A percentile compares a stretch with the other conserved stretches of the same genome.
phyloP scores from a whole-genome alignment of 2,113 vertebrate genomes.

The Chelonoidis abingdonii region DNA sequence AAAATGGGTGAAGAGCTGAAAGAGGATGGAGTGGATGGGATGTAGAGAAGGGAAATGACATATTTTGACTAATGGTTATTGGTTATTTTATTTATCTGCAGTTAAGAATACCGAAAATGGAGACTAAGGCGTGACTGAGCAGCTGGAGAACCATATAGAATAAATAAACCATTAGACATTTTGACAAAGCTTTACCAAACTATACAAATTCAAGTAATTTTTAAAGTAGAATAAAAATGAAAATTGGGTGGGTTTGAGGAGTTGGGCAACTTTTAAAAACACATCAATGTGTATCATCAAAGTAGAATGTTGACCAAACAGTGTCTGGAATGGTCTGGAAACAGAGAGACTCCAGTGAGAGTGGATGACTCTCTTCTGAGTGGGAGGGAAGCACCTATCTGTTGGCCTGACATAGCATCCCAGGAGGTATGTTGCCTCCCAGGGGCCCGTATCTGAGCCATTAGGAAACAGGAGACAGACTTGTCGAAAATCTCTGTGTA shows the following conservation, averaged over 20 bases:
- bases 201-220: slow-evolving; percentile 52
- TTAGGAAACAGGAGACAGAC: too few species aligned
- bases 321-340: too few species aligned
- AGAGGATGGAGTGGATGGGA: slow-evolving; percentile 56
- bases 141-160: slow-evolving; percentile 73
- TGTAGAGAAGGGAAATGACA: slow-evolving; percentile 62
- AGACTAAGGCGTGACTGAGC: slow-evolving; percentile 69
- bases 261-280: not conserved
- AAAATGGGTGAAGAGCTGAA: slow-evolving; percentile 30
- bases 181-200: slow-evolving; percentile 65
- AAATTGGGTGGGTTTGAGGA: slow-evolving; percentile 28
- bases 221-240: slow-evolving; percentile 60
- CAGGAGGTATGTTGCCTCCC: too few species aligned
- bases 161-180: slow-evolving; percentile 60
- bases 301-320: not conserved
- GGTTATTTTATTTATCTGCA: slow-evolving; percentile 63
- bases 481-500: too few species aligned
- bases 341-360: too few species aligned
- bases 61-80: slow-evolving; percentile 61
- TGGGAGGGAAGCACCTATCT: too few species aligned
- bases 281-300: not conserved
- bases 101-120: slow-evolving; percentile 41
- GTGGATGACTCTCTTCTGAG: too few species aligned
- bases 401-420: too few species aligned
- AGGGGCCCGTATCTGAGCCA: too few species aligned